Base-by-base conservation (phyloP, 2,888 invertebrate genomes). In the Dexiosoma caninum region DNA sequence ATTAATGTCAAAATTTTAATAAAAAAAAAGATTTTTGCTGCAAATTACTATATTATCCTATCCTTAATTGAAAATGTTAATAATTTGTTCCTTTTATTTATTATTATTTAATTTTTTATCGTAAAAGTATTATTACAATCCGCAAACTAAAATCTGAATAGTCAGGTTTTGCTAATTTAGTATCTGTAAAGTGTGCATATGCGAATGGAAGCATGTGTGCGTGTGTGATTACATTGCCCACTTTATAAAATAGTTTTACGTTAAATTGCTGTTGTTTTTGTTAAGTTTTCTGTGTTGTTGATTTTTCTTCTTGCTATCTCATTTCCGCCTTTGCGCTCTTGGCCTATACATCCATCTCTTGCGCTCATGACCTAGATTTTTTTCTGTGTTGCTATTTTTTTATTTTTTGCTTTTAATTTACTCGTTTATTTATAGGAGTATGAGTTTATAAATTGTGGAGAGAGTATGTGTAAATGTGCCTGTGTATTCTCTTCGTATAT, bases 311-410 rank as follows among this genome's bases (percentile, higher is more conserved):
- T 55, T 81, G 79, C 85, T 86, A 85, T 90, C 89, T 88, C 89
- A 84, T 86, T 90, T 87, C 86, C 86, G 86, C 89, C 83, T 85
- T 85, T 82, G 84, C 85, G 85, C 84, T 85, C 85, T 86, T 86
- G 85, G 85, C 83, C 84, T 84, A 86, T 89, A 86, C 86, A 85
- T 86, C 86, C 86, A 86, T 90, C 90, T 89, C 90, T 87, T 89
- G 87, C 90, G 89, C 88, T 89, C 90, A 88, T 90, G 90, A 90
- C 90, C 90, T 89, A 90, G 90, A 89, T 90, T 89, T 87, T n/a
- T 86, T 84, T 75, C 85, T 72, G 69, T 77, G 81, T 64, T 81
- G 77, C 51, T 81, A 74, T 81, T 64, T 72, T 64, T 60, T 30
- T n/a, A n/a, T 57, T 35, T 19, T 16, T 16, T 23, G 1, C 62